phyloP scores from a whole-genome alignment of 2,888 invertebrate genomes.

The Drosophila pseudotakahashii region DNA sequence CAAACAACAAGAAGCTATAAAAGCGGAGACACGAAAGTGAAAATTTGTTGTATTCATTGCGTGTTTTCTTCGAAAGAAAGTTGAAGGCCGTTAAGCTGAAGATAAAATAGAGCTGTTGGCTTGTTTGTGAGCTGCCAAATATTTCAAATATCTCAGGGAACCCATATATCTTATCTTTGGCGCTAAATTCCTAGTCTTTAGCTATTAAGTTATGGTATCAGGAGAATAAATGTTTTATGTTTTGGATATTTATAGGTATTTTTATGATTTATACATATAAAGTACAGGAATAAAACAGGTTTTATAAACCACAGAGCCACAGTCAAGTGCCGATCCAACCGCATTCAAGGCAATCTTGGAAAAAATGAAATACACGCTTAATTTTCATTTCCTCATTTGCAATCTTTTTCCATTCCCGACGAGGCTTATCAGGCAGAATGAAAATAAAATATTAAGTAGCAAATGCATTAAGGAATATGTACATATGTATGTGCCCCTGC shows the following conservation, averaged over 20 bases:
- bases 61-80: conserved; percentile 46
- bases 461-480: conserved; percentile 17
- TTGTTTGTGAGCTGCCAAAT: conserved; percentile 8
- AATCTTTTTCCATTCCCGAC: conserved; percentile 10
- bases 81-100: conserved; percentile 35
- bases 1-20: conserved; percentile 37
- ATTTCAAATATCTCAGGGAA: not conserved
- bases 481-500: not conserved
- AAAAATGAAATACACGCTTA: conserved; percentile 12
- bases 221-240: not conserved
- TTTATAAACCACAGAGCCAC: conserved; percentile 6
- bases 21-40: conserved; percentile 60
- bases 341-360: conserved; percentile 21
- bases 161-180: conserved; percentile 4
- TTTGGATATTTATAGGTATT: not conserved
- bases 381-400: conserved; percentile 32
- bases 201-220: not conserved
- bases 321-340: conserved; percentile 12
- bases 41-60: conserved; percentile 43
- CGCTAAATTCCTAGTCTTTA: not conserved
- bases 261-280: not conserved
- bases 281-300: not conserved
- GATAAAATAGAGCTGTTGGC: conserved; percentile 18
- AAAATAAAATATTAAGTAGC: conserved; percentile 21
- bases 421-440: conserved; percentile 17